phyloP scores from a whole-genome alignment of 2,113 vertebrate genomes.

The Peromyscus maniculatus region DNA sequence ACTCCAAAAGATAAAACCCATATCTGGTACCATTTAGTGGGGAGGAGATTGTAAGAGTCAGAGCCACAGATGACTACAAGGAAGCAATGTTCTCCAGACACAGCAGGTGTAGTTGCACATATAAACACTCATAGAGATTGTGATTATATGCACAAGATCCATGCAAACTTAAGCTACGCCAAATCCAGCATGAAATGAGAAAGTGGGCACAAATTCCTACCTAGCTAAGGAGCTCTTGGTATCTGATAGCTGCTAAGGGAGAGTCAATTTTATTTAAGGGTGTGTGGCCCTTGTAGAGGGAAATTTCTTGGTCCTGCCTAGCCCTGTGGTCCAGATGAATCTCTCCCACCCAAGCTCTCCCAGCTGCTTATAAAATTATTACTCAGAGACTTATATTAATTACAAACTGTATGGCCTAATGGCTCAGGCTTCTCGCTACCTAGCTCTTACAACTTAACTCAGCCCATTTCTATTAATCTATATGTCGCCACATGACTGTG shows the following conservation, averaged over 20 bases:
- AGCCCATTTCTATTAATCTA: no score
- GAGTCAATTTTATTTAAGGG: not conserved
- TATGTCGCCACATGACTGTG: no score
- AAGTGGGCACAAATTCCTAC: not conserved
- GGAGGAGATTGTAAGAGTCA: not conserved
- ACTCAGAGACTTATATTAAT: no score
- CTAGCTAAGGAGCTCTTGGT: not conserved
- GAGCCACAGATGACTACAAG: not conserved
- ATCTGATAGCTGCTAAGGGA: not conserved
- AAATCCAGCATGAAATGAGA: not conserved
- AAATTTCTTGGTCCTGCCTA: no score
- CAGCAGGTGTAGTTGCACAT: not conserved
- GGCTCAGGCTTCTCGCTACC: no score
- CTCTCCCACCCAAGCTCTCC: no score
- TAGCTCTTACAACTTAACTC: no score
- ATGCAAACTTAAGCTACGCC: not conserved
- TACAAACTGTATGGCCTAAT: no score
- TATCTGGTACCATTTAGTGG: not conserved
- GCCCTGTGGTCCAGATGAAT: no score
- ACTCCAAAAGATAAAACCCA: not conserved
- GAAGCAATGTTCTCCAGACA: not conserved
- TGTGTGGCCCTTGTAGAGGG: not conserved
- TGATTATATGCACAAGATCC: not conserved
- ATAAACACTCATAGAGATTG: not conserved
- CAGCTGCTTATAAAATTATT: no score